These are phyloP conservation scores for Chionis minor DNA, from an alignment of 2,113 vertebrate genomes.

Conservation along the genomic window DNA sequence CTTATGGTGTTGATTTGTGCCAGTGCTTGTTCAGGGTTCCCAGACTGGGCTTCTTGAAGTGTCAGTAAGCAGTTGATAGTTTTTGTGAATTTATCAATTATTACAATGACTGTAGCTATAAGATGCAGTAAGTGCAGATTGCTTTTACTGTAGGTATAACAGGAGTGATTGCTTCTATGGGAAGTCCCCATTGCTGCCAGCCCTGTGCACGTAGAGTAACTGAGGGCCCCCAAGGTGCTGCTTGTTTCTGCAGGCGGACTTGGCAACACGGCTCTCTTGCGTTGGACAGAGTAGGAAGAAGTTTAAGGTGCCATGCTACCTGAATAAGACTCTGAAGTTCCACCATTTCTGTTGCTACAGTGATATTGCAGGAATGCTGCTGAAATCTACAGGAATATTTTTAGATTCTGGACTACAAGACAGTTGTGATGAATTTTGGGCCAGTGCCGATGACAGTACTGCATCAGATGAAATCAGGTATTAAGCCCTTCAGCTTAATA, in stretches of 20 bases:
- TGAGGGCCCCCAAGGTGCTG: not conserved
- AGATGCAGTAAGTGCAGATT: not conserved
- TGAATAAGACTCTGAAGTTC: not conserved
- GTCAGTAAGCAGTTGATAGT: not conserved
- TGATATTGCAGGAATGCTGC: constrained; percentile 95
- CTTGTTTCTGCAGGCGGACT: not conserved
- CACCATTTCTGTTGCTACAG: constrained; percentile 69
- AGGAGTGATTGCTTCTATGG: not conserved
- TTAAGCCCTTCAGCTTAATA: not conserved
- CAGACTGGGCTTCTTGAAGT: not conserved
- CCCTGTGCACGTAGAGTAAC: not conserved
- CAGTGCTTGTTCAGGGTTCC: not conserved
- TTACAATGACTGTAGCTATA: not conserved
- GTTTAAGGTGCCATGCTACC: not conserved
- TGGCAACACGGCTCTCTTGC: not conserved
- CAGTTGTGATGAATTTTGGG: constrained; percentile 92
- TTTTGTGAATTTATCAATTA: not conserved
- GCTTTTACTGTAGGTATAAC: not conserved
- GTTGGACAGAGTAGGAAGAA: not conserved
- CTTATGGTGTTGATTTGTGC: not conserved
- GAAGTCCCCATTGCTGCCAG: not conserved
- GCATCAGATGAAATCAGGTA: constrained; percentile 97
- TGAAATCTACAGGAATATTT: constrained; percentile 96
- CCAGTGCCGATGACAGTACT: constrained; percentile 87
- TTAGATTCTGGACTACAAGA: constrained; percentile 89